Evolutionary conservation across 2,888 invertebrate genomes (phyloP).

Genomic region (Thalpophila matura): DNA sequence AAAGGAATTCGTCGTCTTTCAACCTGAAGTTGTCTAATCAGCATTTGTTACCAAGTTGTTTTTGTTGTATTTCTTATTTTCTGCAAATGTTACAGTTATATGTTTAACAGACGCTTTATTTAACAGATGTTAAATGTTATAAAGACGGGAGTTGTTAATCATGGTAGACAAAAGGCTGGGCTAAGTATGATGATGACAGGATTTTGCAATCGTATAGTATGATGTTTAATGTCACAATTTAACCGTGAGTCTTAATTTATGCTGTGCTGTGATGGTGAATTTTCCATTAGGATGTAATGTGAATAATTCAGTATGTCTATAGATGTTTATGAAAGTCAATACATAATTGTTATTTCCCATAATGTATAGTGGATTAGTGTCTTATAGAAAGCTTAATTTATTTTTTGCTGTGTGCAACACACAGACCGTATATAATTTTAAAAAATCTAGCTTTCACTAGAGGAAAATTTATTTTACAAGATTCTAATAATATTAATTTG

Average conservation of each 20-base stretch:
- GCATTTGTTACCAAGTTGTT: slow-evolving; percentile 7
- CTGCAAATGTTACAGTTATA: neutral
- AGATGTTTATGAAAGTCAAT: slow-evolving; percentile 27
- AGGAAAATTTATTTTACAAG: neutral
- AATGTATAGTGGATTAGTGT: slow-evolving; percentile 7
- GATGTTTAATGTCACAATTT: slow-evolving; percentile 2
- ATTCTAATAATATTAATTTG: neutral
- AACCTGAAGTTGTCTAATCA: slow-evolving; percentile 91
- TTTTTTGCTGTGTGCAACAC: neutral
- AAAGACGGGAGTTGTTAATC: neutral
- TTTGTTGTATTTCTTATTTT: slow-evolving; percentile 10
- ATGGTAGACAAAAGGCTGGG: slow-evolving; percentile 23
- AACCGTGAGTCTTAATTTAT: slow-evolving; percentile 8
- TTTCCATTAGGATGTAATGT: slow-evolving; percentile 39
- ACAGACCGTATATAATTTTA: no score
- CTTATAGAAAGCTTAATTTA: slow-evolving; percentile 10
- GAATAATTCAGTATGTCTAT: slow-evolving; percentile 28
- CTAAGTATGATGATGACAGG: slow-evolving; percentile 8
- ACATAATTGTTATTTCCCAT: slow-evolving; percentile 29
- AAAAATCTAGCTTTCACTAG: neutral
- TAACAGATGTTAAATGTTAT: slow-evolving; percentile 1
- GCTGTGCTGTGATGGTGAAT: slow-evolving; percentile 44
- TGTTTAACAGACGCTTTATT: slow-evolving; percentile 16
- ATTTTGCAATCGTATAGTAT: slow-evolving; percentile 16
- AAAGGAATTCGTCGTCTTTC: slow-evolving; percentile 94